Base-by-base conservation (phyloP, 2,113 vertebrate genomes). In the Grammomys surdaster region DNA sequence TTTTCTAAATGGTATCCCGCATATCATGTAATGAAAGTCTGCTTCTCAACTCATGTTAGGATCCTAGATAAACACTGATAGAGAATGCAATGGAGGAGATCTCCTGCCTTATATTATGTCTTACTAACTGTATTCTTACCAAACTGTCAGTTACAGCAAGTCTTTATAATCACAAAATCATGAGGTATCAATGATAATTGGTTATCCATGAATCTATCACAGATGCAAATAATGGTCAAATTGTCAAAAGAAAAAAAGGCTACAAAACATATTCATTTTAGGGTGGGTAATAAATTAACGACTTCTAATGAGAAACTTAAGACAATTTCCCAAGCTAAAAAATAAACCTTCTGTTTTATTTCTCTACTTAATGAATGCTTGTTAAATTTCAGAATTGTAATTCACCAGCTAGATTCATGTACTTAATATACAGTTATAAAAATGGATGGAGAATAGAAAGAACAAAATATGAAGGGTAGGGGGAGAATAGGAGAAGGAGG, bases 111-210 rank as follows among this genome's bases (percentile, higher is more conserved):
- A 88, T 88, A n/a, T 20, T 31, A 36, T 56, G 46, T 82, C 20
- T 46, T 94, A 31, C 22, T 94, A 63, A 75, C 56, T 82, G 93
- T 43, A 36, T 87, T 76, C 48, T 93, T 67, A 93, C 51, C 86
- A 46, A 90, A 60, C 20, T 36, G 28, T 43, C 69, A 14, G 4
- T 5, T 11, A 36, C n/a, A 36, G 33, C n/a, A 81, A 36, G 40
- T 11, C 12, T 46, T 90, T 58, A n/a, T 65, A 87, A 40, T 89
- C 60, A 82, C 26, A 93, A 48, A 91, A 43, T 16, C 17, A 65
- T 43, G 56, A 82, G 43, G 19, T 80, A 90, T 6, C 7, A 33
- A 16, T 26, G 58, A 19, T 40, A 58, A 2, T n/a, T 63, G 51
- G n/a, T 95, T 43, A 56, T 3, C 33, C 77, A 60, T 60, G 69